Evolutionary conservation across 1,140 invertebrate genomes (phyloP), one percentile per base, ranked within the genome.

Genomic region (Panagrolaimus sp.): DNA sequence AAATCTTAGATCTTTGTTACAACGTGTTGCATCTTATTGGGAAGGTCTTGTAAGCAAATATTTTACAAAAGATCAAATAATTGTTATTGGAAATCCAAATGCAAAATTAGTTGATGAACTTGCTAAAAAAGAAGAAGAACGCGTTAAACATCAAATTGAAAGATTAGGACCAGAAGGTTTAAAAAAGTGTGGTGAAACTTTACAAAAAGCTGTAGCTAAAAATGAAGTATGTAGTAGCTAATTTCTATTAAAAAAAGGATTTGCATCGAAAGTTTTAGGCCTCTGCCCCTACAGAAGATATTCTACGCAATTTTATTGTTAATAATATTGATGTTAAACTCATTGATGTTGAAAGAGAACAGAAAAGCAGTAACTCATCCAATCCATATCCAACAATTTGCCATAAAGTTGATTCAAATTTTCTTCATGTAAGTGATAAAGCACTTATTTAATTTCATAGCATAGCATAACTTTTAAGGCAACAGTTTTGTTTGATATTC

Each of bases 11-110:
- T 87, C 87, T 70, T 84, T 93, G 65, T 78, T 88, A 63, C 78
- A 84, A 23, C 89, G 92, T 80, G 83, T 86, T 4, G 81, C 85
- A 14, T 82, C 85, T 0, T 93, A 88, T 82, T 95, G 92, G 92
- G 75, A 88, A 0, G 82, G 86, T 42, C 83, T 93, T 5, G 74
- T 92, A 0, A 84, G 88, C 57, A 87, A 87, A 64, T 92, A 89
- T 83, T 88, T 93, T 53, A 85, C 89, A 23, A 85, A 79, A 48
- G 80, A 77, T 9, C 77, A 75, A 69, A 85, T 86, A n/a, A 75
- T 84, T 77, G 82, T 87, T 3, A 77, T 85, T 44, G 86, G 85
- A 3, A 74, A 81, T 42, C 86, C 86, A 11, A 86, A 84, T 72
- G 76, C 76, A 13, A 47, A 76, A n/a, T 65, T 84, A 11, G 84